Percentiles rank a stretch among this genome's conserved stretches.
phyloP scores from a whole-genome alignment of 2,888 invertebrate genomes.

The Trichopria drosophilae region DNA sequence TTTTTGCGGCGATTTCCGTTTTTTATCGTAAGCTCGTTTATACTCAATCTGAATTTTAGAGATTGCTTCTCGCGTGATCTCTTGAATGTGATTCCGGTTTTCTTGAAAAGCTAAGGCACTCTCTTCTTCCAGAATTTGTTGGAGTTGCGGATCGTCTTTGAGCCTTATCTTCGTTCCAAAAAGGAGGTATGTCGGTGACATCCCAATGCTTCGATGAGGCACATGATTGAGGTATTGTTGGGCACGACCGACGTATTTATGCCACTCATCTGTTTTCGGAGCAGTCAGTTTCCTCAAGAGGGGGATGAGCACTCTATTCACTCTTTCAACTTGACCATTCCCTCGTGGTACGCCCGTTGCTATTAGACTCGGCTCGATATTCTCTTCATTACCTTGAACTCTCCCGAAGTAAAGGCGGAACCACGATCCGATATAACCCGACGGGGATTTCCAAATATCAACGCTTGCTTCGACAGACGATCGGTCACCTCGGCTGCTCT shows the following conservation, averaged over 20 bases:
- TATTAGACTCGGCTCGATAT: background rate
- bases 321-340: background rate
- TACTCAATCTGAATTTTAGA: no score
- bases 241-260: background rate
- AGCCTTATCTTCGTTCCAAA: constrained; percentile 18
- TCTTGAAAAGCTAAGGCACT: no score
- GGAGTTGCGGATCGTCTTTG: no score
- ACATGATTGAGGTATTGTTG: background rate
- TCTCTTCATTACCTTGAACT: background rate
- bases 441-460: background rate
- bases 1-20: no score
- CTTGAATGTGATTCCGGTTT: no score
- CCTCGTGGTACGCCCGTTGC: background rate
- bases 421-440: background rate
- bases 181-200: background rate
- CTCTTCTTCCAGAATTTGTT: no score
- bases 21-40: no score
- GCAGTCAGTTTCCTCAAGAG: background rate
- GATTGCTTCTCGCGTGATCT: no score
- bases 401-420: background rate
- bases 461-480: background rate
- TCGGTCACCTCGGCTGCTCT: background rate
- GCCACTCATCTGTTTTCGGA: background rate
- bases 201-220: background rate
- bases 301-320: background rate